Percentiles rank a stretch among this genome's conserved stretches.
phyloP scores from a whole-genome alignment of 2,113 vertebrate genomes.

The Azemiops feae region DNA sequence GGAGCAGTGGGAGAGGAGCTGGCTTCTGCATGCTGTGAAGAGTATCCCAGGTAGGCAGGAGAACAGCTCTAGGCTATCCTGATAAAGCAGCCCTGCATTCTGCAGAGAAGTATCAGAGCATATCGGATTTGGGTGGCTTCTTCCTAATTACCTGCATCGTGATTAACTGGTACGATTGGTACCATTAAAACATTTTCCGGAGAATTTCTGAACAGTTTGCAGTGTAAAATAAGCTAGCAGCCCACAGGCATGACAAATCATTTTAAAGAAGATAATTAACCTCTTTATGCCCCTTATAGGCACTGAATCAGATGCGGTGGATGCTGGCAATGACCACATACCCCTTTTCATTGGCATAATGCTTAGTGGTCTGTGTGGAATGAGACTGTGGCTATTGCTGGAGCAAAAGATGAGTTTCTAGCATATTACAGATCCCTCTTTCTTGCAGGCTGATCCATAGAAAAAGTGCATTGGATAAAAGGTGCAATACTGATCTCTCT shows the following conservation, averaged over 20 bases:
- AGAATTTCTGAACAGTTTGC: conserved; percentile 53
- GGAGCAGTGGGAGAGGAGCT: not conserved
- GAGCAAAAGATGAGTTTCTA: not conserved
- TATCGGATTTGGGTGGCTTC: conserved; percentile 66
- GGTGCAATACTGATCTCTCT: not conserved
- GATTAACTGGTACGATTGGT: conserved; percentile 66
- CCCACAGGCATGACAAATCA: not conserved
- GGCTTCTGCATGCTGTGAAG: conserved; percentile 3
- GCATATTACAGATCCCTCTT: not conserved
- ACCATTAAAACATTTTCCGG: conserved; percentile 52
- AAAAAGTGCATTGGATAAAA: not conserved
- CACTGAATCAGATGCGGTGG: conserved; percentile 9
- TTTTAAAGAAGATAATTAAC: conserved; percentile 33
- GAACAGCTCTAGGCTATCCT: conserved; percentile 49
- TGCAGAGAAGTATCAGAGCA: conserved; percentile 37
- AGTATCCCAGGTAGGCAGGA: conserved; percentile 24
- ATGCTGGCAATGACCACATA: conserved; percentile 9
- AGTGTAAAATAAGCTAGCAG: conserved; percentile 31
- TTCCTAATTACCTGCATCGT: conserved; percentile 62
- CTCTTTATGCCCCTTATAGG: conserved; percentile 12
- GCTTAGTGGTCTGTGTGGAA: conserved; percentile 20
- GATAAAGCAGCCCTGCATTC: conserved; percentile 51
- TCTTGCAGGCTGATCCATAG: not conserved
- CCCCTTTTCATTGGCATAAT: conserved; percentile 2
- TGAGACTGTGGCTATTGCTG: not conserved